phyloP scores from a whole-genome alignment of 1,140 invertebrate genomes.

The Polypedilum vanderplanki region DNA sequence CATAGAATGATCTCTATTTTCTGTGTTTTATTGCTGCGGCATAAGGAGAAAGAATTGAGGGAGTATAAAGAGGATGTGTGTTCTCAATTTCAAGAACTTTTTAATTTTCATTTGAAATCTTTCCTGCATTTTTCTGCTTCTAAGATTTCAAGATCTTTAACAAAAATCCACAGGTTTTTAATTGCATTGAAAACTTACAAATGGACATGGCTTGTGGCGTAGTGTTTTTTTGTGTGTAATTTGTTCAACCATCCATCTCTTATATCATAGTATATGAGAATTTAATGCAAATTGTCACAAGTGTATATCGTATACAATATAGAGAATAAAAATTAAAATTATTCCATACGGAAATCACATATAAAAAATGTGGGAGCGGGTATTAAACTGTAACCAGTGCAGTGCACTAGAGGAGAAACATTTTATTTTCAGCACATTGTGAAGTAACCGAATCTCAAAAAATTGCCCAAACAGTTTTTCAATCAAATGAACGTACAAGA shows the following conservation, averaged over 20 bases:
- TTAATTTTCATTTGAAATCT: slow-evolving; percentile 2
- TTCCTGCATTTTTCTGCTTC: neutral
- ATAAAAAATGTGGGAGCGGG: neutral
- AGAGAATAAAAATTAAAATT: too few relatives aligned
- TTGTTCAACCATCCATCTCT: too few relatives aligned
- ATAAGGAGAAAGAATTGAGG: neutral
- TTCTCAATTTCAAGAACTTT: slow-evolving; percentile 3
- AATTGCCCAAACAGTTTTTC: neutral
- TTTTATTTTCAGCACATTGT: neutral
- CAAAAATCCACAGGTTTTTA: slow-evolving; percentile 11
- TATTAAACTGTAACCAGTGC: slow-evolving; percentile 2
- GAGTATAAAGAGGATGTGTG: neutral
- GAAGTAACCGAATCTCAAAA: neutral
- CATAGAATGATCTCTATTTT: neutral
- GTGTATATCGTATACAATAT: too few relatives aligned
- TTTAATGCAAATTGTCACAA: too few relatives aligned
- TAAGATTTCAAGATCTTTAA: neutral
- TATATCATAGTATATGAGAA: too few relatives aligned
- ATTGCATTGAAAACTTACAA: slow-evolving; percentile 4
- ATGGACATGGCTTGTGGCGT: neutral
- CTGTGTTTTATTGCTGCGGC: slow-evolving; percentile 1
- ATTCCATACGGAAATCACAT: too few relatives aligned
- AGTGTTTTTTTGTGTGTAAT: too few relatives aligned
- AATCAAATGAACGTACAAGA: neutral
- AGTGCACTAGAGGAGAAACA: neutral